Conservation (phyloP, 2,888 invertebrate species). For the Syrphus vitripennis region DNA sequence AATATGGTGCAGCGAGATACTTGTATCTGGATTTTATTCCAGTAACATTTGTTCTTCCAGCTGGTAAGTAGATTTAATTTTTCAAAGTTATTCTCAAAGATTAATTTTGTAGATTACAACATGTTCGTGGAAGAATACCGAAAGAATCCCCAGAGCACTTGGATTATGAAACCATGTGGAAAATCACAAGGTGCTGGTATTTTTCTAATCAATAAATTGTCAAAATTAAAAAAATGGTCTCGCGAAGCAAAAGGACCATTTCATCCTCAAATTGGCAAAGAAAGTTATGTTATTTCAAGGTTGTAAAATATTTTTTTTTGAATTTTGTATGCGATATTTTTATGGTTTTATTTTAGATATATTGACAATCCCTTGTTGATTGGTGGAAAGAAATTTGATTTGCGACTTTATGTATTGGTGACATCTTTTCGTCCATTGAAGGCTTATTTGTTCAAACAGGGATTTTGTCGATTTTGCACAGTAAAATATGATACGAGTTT, state of each 20-base stretch:
- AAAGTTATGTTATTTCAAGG: conserved; percentile 97
- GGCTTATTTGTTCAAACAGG: conserved; percentile 94
- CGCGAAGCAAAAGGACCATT: conserved; percentile 92
- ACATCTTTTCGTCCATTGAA: conserved; percentile 96
- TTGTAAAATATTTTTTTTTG: conserved; percentile 73
- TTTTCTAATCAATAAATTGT: conserved; percentile 96
- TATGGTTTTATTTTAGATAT: too few species aligned
- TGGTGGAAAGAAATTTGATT: conserved; percentile 97
- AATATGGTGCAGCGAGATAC: conserved; percentile 87
- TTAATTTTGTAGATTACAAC: conserved; percentile 88
- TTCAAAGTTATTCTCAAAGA: neutral
- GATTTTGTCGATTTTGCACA: conserved; percentile 97
- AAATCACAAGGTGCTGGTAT: conserved; percentile 97
- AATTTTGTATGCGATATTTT: too few species aligned
- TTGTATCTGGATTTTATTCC: conserved; percentile 95
- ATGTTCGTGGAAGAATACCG: conserved; percentile 98
- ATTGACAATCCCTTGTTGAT: conserved; percentile 97
- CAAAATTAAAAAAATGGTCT: conserved; percentile 95
- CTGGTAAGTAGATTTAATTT: conserved; percentile 80
- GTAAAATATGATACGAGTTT: conserved; percentile 96
- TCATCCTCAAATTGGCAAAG: conserved; percentile 92
- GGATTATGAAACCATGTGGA: conserved; percentile 99
- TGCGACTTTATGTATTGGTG: conserved; percentile 94
- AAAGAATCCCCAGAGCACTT: conserved; percentile 95
- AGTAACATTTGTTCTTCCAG: conserved; percentile 95